These are phyloP conservation scores for Enteromius viviparus DNA, from an alignment of 2,797 vertebrate species.

Conservation along the genomic window DNA sequence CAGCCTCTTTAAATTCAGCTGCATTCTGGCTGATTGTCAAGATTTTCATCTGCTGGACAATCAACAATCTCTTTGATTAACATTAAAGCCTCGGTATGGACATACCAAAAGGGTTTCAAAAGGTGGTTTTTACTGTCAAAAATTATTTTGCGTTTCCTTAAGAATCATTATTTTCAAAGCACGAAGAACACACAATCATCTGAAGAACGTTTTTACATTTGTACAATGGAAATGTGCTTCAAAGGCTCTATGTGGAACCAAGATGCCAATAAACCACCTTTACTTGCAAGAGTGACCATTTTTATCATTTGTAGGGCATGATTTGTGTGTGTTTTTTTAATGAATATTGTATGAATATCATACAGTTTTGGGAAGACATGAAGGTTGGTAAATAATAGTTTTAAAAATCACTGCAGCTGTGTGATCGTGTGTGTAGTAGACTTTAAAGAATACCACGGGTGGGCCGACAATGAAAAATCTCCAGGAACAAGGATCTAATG, in stretches of 20 bases:
- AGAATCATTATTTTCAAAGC: neutral
- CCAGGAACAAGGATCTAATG: constrained; percentile 17
- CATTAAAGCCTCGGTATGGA: no score
- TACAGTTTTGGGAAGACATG: neutral
- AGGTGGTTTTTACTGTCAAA: neutral
- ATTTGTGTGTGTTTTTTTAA: neutral
- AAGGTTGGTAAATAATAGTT: neutral
- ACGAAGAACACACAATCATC: neutral
- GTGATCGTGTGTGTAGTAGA: neutral
- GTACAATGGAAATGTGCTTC: neutral
- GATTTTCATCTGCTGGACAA: neutral
- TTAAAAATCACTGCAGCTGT: constrained; percentile 7
- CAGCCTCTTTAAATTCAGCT: neutral
- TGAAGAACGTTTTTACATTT: neutral
- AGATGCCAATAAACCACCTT: neutral
- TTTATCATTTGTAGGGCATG: neutral
- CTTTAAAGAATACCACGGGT: neutral
- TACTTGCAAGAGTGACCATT: neutral
- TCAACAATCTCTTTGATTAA: neutral
- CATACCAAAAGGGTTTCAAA: neutral
- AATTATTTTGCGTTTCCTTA: neutral
- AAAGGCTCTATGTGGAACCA: neutral
- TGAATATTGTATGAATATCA: neutral
- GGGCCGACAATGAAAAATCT: neutral
- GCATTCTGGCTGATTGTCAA: neutral